phyloP scores from a whole-genome alignment of 2,888 invertebrate species.

The Frankliniella fusca region DNA sequence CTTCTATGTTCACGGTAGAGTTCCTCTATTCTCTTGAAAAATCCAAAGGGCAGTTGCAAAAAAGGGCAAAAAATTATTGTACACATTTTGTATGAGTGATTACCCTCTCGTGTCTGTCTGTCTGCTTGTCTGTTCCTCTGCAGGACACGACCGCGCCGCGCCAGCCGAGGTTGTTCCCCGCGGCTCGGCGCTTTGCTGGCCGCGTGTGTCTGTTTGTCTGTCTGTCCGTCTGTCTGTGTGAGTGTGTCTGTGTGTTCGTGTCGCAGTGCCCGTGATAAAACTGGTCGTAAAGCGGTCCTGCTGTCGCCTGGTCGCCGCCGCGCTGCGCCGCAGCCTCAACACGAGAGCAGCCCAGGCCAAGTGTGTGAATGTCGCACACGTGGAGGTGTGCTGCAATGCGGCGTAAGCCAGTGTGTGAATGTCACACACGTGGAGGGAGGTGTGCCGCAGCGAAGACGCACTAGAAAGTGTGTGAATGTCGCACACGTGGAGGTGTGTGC shows the following conservation, averaged over 20 bases:
- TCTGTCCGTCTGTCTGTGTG: background rate
- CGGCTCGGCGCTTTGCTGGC: background rate
- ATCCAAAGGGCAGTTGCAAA: too few relatives aligned
- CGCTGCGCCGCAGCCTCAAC: background rate
- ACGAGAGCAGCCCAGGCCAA: background rate
- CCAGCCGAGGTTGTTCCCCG: background rate
- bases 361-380: background rate
- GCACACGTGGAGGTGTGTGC: too few relatives aligned
- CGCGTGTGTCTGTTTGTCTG: background rate
- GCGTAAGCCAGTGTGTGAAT: background rate
- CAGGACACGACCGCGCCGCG: background rate
- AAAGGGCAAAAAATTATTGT: background rate
- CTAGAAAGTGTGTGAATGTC: background rate
- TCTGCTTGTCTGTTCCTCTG: background rate
- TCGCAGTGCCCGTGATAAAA: background rate
- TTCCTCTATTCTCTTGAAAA: too few relatives aligned
- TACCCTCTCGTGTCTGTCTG: background rate
- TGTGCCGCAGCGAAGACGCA: background rate
- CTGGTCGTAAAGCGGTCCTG: background rate
- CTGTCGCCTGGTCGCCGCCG: background rate
- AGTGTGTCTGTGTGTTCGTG: background rate
- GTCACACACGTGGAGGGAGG: background rate
- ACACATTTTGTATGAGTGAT: background rate
- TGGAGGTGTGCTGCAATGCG: background rate
- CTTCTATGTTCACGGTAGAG: too few relatives aligned